phyloP scores from a whole-genome alignment of 2,113 vertebrate genomes.

The Amphiprion ocellaris region DNA sequence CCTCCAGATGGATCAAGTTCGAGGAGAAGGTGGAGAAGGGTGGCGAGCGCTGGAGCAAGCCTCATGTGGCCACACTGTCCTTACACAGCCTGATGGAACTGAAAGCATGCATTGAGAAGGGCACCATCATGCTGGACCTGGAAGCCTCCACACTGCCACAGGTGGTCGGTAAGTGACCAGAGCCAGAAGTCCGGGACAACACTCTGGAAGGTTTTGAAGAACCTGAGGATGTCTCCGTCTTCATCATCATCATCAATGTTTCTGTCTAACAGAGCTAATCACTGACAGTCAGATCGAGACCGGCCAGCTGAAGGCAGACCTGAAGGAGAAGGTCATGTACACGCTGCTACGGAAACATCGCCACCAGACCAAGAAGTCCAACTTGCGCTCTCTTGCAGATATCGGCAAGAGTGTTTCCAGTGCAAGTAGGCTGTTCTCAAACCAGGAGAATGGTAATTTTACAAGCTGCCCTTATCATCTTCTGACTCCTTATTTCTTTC shows the following conservation, averaged over 20 bases:
- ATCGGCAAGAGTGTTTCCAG: slow-evolving; percentile 99
- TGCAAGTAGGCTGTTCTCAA: slow-evolving; percentile 96
- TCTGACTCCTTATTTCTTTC: neutral
- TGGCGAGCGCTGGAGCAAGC: slow-evolving; percentile 98
- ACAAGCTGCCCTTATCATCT: slow-evolving; percentile 25
- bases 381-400: slow-evolving; percentile 97
- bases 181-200: too few species aligned
- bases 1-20: slow-evolving; percentile 95
- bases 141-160: slow-evolving; percentile 93
- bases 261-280: slow-evolving; percentile 87
- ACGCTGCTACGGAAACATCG: slow-evolving; percentile 94
- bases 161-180: slow-evolving; percentile 89
- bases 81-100: slow-evolving; percentile 96
- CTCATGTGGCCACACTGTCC: slow-evolving; percentile 90
- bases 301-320: slow-evolving; percentile 90
- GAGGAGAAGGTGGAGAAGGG: slow-evolving; percentile 99
- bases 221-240: neutral
- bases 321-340: slow-evolving; percentile 96
- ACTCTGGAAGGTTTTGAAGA: neutral
- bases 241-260: neutral
- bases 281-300: slow-evolving; percentile 93
- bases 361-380: slow-evolving; percentile 99
- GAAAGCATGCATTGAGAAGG: slow-evolving; percentile 94
- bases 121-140: slow-evolving; percentile 93
- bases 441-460: slow-evolving; percentile 94